Evolutionary conservation across 2,888 invertebrate species (phyloP).

Genomic region (Pheosia gnoma): DNA sequence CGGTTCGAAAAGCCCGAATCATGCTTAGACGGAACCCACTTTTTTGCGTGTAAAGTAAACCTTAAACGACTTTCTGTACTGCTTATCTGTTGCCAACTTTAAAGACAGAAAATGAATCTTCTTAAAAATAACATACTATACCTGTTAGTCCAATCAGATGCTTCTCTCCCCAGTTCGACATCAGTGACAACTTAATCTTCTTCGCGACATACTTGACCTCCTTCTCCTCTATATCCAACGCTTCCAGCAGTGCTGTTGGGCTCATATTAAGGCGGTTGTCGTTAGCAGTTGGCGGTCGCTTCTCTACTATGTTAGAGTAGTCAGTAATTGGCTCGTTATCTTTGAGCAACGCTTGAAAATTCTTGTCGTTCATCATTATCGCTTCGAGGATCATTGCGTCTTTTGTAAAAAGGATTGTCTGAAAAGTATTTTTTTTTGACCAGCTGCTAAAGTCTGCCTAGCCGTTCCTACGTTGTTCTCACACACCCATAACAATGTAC

Average conservation of each 20-base stretch:
- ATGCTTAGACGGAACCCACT: too few species aligned
- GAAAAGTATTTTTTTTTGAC: background rate
- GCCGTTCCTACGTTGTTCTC: too few species aligned
- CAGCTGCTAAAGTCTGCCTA: too few species aligned
- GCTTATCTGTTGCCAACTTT: too few species aligned
- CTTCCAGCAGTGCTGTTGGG: conserved; percentile 49
- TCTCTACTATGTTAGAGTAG: conserved; percentile 52
- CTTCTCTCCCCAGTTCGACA: conserved; percentile 87
- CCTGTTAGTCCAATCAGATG: conserved; percentile 85
- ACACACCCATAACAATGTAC: too few species aligned
- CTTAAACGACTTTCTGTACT: too few species aligned
- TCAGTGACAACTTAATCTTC: conserved; percentile 81
- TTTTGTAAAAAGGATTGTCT: conserved; percentile 94
- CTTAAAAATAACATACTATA: conserved; percentile 18
- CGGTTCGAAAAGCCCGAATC: too few species aligned
- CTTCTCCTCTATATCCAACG: conserved; percentile 46
- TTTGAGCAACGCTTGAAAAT: conserved; percentile 70
- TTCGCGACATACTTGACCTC: conserved; percentile 64
- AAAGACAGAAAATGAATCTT: too few species aligned
- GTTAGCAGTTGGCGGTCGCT: conserved; percentile 86
- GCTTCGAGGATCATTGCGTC: conserved; percentile 88
- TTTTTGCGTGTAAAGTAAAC: too few species aligned
- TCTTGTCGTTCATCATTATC: conserved; percentile 67
- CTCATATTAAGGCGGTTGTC: conserved; percentile 57
- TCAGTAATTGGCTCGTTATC: conserved; percentile 66